Evolutionary conservation across 2,888 invertebrate species (phyloP).

Genomic region (Brenthis daphne): DNA sequence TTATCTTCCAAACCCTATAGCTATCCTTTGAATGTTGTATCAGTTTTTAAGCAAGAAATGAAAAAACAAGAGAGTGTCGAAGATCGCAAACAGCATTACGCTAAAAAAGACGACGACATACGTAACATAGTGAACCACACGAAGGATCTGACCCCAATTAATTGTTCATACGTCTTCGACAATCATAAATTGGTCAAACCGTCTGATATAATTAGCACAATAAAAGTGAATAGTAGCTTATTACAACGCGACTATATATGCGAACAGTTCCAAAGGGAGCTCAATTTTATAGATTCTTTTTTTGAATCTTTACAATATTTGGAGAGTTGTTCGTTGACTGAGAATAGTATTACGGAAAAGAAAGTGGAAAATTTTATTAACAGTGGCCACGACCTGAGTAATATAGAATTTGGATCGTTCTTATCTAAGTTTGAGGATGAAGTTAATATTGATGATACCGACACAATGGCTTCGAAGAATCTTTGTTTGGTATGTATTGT

Average conservation of each 20-base stretch:
- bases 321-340: slow-evolving; percentile 63
- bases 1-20: slow-evolving; percentile 55
- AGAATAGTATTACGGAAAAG: slow-evolving; percentile 55
- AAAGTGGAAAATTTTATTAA: slow-evolving; percentile 58
- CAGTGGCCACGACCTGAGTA: slow-evolving; percentile 55
- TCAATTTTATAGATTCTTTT: slow-evolving; percentile 77
- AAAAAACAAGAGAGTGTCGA: slow-evolving; percentile 30
- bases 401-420: slow-evolving; percentile 60
- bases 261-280: slow-evolving; percentile 74
- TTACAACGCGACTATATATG: slow-evolving; percentile 65
- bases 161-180: slow-evolving; percentile 58
- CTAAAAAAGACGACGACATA: slow-evolving; percentile 29
- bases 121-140: slow-evolving; percentile 7
- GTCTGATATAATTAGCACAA: slow-evolving; percentile 73
- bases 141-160: slow-evolving; percentile 55
- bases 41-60: slow-evolving; percentile 62
- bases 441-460: slow-evolving; percentile 58
- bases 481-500: slow-evolving; percentile 78
- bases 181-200: slow-evolving; percentile 70
- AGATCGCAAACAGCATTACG: slow-evolving; percentile 20
- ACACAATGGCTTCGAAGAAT: slow-evolving; percentile 78
- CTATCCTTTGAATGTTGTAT: slow-evolving; percentile 70
- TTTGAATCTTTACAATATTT: slow-evolving; percentile 75
- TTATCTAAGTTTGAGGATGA: slow-evolving; percentile 67
- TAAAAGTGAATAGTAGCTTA: slow-evolving; percentile 61